Conservation (phyloP, 2,797 vertebrate species). For the Pseudochirops cupreus region DNA sequence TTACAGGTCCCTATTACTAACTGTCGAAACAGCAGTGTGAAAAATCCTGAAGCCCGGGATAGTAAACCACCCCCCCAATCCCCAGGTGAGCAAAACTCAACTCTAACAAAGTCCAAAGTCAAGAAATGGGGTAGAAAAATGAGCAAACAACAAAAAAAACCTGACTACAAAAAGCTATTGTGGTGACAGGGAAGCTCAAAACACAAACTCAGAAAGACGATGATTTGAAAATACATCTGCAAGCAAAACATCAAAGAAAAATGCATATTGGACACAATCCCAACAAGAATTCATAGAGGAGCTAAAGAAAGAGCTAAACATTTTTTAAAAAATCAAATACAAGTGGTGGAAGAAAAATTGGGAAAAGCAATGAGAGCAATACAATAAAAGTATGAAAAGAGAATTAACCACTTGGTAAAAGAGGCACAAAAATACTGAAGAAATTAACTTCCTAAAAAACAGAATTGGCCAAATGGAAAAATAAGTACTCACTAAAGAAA, state of each 20-base stretch:
- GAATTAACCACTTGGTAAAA: neutral
- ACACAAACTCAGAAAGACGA: neutral
- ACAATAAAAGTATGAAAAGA: neutral
- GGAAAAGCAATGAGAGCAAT: neutral
- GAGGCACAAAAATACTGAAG: neutral
- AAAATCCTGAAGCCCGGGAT: neutral
- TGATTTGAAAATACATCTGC: neutral
- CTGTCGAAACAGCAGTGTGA: neutral
- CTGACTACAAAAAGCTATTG: neutral
- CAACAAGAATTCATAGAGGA: neutral
- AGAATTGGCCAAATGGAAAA: neutral
- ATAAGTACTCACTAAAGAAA: neutral
- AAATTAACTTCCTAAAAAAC: neutral
- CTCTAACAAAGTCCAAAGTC: neutral
- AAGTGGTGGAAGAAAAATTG: neutral
- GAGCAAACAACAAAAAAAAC: neutral
- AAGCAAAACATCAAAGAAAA: neutral
- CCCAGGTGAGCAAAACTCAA: neutral
- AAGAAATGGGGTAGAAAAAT: neutral
- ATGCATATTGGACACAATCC: neutral
- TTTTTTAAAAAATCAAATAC: neutral
- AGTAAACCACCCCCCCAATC: neutral
- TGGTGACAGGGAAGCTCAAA: neutral
- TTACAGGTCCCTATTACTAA: neutral
- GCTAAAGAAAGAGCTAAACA: neutral